Percentiles rank a stretch among this genome's conserved stretches.
phyloP scores from a whole-genome alignment of 2,113 vertebrate genomes.

The Lipophrys pholis region DNA sequence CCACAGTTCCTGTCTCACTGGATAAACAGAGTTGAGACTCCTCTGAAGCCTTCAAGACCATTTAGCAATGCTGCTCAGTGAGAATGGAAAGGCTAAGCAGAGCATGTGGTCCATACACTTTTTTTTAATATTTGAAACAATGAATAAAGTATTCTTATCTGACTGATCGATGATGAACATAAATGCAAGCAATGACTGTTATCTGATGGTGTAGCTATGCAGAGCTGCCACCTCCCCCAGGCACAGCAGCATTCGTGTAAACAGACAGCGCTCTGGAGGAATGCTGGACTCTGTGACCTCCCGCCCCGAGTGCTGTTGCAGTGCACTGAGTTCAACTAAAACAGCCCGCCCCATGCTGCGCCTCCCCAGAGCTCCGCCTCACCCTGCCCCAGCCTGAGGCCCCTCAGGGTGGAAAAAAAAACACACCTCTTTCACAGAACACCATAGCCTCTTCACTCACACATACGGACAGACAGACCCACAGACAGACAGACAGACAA shows the following conservation, averaged over 20 bases:
- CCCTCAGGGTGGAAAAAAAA: constrained; percentile 76
- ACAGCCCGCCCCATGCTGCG: constrained; percentile 73
- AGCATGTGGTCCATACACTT: constrained; percentile 22
- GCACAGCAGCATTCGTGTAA: constrained; percentile 77
- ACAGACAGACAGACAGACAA: constrained; percentile 43
- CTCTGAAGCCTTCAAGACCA: background rate
- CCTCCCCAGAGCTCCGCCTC: constrained; percentile 73
- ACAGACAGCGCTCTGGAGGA: constrained; percentile 79
- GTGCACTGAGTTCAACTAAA: constrained; percentile 79
- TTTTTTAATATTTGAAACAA: constrained; percentile 54
- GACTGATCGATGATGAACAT: constrained; percentile 58
- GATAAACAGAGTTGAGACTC: constrained; percentile 8
- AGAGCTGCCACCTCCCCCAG: constrained; percentile 62
- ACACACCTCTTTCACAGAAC: constrained; percentile 76
- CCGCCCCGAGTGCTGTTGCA: constrained; percentile 76
- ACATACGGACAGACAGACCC: constrained; percentile 19
- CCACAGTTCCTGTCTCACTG: background rate
- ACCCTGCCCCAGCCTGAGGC: constrained; percentile 71
- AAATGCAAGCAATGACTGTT: constrained; percentile 67
- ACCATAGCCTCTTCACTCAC: constrained; percentile 52
- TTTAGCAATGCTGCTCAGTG: background rate
- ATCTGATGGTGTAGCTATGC: constrained; percentile 75
- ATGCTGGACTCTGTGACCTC: constrained; percentile 83
- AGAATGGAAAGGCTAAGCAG: constrained; percentile 16
- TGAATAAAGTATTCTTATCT: constrained; percentile 59